Conservation (phyloP, 2,888 invertebrate genomes). For the Eudiplozoon nipponicum region DNA sequence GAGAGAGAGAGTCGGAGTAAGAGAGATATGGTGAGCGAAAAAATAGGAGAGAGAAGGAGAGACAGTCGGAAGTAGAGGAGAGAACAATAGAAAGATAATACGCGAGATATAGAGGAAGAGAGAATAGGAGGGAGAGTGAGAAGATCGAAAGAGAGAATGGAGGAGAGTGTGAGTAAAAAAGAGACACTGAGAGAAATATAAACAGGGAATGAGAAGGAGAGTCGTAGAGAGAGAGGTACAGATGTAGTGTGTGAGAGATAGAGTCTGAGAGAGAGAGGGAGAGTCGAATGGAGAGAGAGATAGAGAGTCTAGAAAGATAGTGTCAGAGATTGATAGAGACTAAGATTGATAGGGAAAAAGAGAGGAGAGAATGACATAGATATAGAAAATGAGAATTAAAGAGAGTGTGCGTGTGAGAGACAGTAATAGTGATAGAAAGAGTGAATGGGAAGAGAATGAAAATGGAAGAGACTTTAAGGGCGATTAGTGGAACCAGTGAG, state of each 20-base stretch:
- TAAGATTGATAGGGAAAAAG: no score
- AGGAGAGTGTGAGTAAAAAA: background rate
- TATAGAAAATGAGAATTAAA: no score
- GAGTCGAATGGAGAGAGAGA: background rate
- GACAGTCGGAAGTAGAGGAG: background rate
- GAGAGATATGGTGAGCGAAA: background rate
- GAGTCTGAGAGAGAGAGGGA: background rate
- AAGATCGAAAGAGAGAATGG: background rate
- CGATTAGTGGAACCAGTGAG: no score
- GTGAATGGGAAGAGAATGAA: no score
- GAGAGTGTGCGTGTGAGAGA: no score
- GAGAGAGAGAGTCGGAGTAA: background rate
- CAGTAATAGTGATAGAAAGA: no score
- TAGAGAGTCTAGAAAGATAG: no score
- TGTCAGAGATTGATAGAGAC: no score
- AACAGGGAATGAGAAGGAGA: background rate
- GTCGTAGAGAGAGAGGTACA: background rate
- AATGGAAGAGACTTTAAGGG: no score
- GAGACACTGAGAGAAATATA: background rate
- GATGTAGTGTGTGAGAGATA: background rate
- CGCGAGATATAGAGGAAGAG: background rate
- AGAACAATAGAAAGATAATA: background rate
- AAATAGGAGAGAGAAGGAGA: background rate
- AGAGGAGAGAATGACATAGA: no score
- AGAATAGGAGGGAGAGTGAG: background rate